These are phyloP conservation scores for Drosophila funebris DNA, from an alignment of 1,140 invertebrate genomes.

Conservation along the genomic window DNA sequence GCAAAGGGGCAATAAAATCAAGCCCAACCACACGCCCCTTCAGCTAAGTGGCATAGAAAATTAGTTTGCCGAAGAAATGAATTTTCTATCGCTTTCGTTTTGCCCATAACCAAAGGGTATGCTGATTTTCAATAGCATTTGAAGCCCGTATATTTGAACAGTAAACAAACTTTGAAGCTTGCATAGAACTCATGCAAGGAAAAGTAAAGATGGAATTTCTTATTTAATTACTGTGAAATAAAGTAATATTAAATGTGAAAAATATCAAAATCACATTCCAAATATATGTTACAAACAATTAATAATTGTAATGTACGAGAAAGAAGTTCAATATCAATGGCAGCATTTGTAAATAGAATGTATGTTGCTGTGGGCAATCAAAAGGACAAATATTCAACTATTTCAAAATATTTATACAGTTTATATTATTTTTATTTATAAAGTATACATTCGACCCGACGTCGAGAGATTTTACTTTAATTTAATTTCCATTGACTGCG, in stretches of 20 bases:
- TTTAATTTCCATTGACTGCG: conserved; percentile 19
- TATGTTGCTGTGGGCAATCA: no score
- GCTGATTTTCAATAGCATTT: not conserved
- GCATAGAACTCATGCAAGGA: not conserved
- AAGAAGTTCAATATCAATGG: no score
- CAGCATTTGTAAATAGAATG: no score
- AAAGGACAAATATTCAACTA: no score
- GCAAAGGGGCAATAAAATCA: conserved; percentile 14
- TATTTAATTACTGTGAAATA: no score
- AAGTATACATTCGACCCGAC: not conserved
- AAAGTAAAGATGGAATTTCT: no score
- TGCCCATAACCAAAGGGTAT: not conserved
- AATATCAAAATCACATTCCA: no score
- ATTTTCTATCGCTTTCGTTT: conserved; percentile 50
- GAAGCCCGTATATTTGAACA: not conserved
- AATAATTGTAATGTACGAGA: no score
- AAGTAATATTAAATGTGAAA: no score
- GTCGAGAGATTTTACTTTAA: not conserved
- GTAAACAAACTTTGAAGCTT: conserved; percentile 1
- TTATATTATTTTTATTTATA: no score
- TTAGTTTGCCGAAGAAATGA: conserved; percentile 72
- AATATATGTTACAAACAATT: no score
- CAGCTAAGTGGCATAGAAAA: conserved; percentile 67
- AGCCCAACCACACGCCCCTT: conserved; percentile 2
- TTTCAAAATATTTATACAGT: no score